phyloP scores from a whole-genome alignment of 2,888 invertebrate species.

The Eumacrocentrus americanus region DNA sequence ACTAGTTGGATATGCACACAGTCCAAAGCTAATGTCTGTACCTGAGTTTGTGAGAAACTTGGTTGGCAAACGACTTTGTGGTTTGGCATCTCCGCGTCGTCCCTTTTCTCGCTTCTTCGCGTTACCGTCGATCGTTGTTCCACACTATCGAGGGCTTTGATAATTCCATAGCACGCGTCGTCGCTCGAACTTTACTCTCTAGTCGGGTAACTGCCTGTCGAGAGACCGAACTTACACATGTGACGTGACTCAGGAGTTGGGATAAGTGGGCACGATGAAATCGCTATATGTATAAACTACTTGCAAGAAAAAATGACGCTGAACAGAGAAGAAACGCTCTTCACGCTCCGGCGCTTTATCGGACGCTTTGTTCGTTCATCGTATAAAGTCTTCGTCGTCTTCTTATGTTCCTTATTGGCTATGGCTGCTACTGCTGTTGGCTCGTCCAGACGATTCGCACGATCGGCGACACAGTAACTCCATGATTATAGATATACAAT shows the following conservation, averaged over 20 bases:
- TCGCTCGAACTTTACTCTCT: slow-evolving; percentile 21
- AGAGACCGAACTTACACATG: slow-evolving; percentile 14
- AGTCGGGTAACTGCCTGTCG: slow-evolving; percentile 5
- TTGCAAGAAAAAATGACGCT: background rate
- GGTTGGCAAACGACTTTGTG: slow-evolving; percentile 31
- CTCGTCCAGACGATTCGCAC: too few species aligned
- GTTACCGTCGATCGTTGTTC: background rate
- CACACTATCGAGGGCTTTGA: slow-evolving; percentile 25
- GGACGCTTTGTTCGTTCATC: too few species aligned
- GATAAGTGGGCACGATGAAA: slow-evolving; percentile 4
- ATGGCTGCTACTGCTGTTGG: too few species aligned
- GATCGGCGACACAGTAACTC: slow-evolving; percentile 12
- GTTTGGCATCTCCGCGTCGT: slow-evolving; percentile 23
- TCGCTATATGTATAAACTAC: background rate
- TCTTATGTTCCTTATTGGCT: too few species aligned
- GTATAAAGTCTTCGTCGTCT: too few species aligned
- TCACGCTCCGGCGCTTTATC: background rate
- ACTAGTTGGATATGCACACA: background rate
- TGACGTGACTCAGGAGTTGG: slow-evolving; percentile 20
- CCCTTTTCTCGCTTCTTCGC: background rate
- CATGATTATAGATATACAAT: slow-evolving; percentile 11
- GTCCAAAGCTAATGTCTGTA: background rate
- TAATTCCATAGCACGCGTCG: slow-evolving; percentile 28
- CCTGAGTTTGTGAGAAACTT: slow-evolving; percentile 19
- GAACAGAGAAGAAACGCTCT: background rate